Percentiles rank a stretch among this genome's conserved stretches.
Conservation (phyloP, 2,113 vertebrate genomes). For the Zapus hudsonius region DNA sequence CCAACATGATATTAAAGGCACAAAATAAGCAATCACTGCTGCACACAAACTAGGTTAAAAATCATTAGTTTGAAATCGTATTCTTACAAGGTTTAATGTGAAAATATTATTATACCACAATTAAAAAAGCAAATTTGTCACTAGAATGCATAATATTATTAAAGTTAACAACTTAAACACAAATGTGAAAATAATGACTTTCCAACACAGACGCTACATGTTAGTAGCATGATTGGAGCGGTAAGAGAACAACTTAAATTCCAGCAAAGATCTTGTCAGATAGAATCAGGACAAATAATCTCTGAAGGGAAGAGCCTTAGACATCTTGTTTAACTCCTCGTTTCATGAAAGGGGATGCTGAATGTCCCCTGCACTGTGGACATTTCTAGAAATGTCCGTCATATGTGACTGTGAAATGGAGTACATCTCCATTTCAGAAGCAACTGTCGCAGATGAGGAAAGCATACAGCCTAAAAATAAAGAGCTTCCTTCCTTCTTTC, state of each 20-base stretch:
- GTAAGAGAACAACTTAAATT: neutral
- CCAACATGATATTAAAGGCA: conserved; percentile 39
- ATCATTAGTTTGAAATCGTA: conserved; percentile 36
- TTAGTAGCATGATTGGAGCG: conserved; percentile 36
- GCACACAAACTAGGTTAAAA: conserved; percentile 32
- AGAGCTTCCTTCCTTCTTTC: no score
- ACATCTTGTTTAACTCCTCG: neutral
- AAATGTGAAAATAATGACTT: conserved; percentile 40
- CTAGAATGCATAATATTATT: neutral
- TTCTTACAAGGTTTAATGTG: neutral
- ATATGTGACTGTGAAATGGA: neutral
- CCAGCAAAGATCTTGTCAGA: neutral
- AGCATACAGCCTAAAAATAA: neutral
- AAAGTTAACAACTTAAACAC: conserved; percentile 55
- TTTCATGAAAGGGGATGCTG: neutral
- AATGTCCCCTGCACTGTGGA: fast-evolving
- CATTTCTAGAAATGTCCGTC: neutral
- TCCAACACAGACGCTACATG: conserved; percentile 13
- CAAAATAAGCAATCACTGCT: conserved; percentile 54
- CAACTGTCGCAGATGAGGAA: neutral
- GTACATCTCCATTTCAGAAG: neutral
- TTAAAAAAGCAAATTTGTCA: conserved; percentile 43
- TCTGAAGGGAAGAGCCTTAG: conserved; percentile 4
- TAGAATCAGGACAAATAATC: neutral
- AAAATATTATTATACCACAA: conserved; percentile 19